Conservation (phyloP, 2,888 invertebrate species). For the Hedya salicella region DNA sequence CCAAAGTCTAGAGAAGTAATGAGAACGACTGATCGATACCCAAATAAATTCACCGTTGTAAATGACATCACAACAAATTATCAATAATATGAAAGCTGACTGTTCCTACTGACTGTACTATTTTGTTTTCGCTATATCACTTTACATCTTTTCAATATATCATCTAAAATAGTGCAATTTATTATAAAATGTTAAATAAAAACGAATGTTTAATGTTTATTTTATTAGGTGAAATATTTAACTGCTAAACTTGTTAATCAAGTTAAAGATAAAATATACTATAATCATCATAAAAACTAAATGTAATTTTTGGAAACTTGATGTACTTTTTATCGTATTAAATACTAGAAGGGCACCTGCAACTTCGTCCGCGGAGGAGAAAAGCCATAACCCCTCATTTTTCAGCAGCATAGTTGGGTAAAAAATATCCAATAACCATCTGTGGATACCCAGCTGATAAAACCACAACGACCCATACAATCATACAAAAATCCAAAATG, state of each 20-base stretch:
- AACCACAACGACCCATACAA: too few species aligned
- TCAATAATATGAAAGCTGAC: constrained; percentile 56
- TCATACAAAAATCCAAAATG: too few species aligned
- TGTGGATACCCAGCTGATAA: too few species aligned
- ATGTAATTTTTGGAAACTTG: neutral
- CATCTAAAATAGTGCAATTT: neutral
- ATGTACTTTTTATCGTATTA: neutral
- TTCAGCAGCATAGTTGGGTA: too few species aligned
- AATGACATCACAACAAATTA: constrained; percentile 59
- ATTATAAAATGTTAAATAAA: neutral
- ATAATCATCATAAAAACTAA: neutral
- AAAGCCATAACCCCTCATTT: too few species aligned
- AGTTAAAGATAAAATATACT: neutral
- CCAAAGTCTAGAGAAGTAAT: constrained; percentile 50
- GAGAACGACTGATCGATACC: constrained; percentile 63
- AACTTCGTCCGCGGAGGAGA: too few species aligned
- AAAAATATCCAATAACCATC: too few species aligned
- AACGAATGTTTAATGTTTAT: neutral
- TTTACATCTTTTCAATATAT: too few species aligned
- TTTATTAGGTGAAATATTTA: neutral
- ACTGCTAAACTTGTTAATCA: neutral
- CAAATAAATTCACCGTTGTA: constrained; percentile 62
- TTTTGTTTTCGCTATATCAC: neutral
- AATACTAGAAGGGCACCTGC: neutral
- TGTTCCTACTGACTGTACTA: constrained; percentile 49